Evolutionary conservation across 2,888 invertebrate genomes (phyloP).

Genomic region (Acanthoscelides obtectus): DNA sequence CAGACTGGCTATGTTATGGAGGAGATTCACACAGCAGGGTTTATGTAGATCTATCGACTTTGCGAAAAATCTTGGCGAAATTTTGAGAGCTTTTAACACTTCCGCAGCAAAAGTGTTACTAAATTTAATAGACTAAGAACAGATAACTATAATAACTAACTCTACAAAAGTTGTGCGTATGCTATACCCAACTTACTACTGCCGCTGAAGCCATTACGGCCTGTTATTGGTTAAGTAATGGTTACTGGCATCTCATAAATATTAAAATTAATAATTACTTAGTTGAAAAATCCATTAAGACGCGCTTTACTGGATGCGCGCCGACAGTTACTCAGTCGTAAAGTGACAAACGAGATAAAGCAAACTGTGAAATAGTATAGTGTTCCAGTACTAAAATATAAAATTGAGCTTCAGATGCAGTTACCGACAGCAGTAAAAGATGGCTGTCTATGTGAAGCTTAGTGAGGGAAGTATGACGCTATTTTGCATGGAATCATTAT

Average conservation of each 20-base stretch:
- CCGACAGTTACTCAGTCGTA: constrained; percentile 11
- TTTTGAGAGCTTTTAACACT: no score
- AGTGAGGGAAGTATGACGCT: no score
- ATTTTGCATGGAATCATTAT: no score
- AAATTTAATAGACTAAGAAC: no score
- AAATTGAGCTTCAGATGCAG: background rate
- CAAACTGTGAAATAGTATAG: constrained; percentile 10
- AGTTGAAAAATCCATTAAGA: constrained; percentile 17
- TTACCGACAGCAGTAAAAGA: background rate
- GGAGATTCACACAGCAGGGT: no score
- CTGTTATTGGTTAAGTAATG: constrained; percentile 16
- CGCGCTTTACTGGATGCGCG: constrained; percentile 5
- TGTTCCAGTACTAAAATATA: constrained; percentile 7
- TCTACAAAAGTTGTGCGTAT: background rate
- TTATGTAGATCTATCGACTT: no score
- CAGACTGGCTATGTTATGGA: no score
- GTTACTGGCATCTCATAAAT: constrained; percentile 17
- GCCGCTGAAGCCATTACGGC: constrained; percentile 8
- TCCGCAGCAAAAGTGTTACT: no score
- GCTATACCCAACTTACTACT: background rate
- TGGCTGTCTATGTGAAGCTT: no score
- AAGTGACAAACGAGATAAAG: constrained; percentile 11
- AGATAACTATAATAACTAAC: background rate
- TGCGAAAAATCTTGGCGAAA: no score
- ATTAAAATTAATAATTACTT: constrained; percentile 21